Evolutionary conservation across 2,113 vertebrate genomes (phyloP), one percentile per base, ranked within the genome.

Genomic region (Naja naja): DNA sequence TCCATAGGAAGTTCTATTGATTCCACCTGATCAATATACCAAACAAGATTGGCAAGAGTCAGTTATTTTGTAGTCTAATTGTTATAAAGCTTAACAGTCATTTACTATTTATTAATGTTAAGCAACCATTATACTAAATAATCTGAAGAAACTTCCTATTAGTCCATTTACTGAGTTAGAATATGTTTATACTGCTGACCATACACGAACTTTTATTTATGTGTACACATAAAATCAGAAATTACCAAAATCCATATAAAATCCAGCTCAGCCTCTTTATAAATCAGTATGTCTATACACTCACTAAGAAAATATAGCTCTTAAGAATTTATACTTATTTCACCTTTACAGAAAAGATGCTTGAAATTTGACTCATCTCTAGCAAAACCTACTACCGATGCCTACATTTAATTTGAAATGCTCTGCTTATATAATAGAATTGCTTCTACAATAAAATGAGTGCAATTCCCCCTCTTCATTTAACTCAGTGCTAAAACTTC

Each of bases 1-100:
- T 99, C 99, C 99, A 99, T 99, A 92, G 99, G 99, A 49, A 99
- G 98, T 92, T 99, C 99, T 97, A 99, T 98, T 0, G 99, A 99
- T 97, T 99, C 99, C 85, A 99, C 98, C 99, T 99, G 96, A 92
- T 27, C 89, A 89, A 88, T 94, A 39, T 93, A 4, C 94, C 53
- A 91, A 58, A 54, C 3, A 0, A 55, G 91, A 93, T 64, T 91
- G 55, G 55, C 5, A 93, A 93, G 34, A 30, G 18, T 30, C 89
- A 64, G 43, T 47, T 27, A 89, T 89, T 81, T 18, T 81, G 34
- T 81, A 39, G 34, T 81, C 69, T 4, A 39, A 22, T 43, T 81
- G 3, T 81, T 43, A 81, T 43, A 9, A 81, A 81, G 7, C 18
- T 81, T 10, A 22, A 81, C 8, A 81, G 74, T 81, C 2, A 81